phyloP scores from a whole-genome alignment of 64 coral and sea anemone species.

The Pocillopora damicornis region DNA sequence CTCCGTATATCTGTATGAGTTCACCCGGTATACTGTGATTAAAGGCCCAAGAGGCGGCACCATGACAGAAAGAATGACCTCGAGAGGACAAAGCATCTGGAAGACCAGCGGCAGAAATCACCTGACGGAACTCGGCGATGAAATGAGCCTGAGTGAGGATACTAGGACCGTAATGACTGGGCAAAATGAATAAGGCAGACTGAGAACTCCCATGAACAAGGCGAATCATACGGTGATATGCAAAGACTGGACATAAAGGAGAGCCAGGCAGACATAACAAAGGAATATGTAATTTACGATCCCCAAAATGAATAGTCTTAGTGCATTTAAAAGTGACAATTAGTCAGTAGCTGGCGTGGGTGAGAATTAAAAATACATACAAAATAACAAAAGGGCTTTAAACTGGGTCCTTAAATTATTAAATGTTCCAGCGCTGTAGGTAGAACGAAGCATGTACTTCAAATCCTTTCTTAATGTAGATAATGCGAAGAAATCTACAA shows the following conservation, averaged over 20 bases:
- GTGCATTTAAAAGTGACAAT: constrained; percentile 32
- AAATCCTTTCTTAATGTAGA: not conserved
- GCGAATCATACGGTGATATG: constrained; percentile 2
- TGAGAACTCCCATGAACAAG: not conserved
- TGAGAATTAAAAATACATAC: constrained; percentile 20
- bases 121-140: not conserved
- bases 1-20: constrained; percentile 43
- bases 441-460: not conserved
- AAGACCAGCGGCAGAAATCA: not conserved
- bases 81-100: not conserved
- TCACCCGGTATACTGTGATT: constrained; percentile 28
- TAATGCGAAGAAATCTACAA: not conserved
- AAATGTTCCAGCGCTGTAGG: constrained; percentile 28
- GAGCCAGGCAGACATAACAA: constrained; percentile 4
- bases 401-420: constrained; percentile 46
- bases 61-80: constrained; percentile 42
- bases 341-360: constrained; percentile 7
- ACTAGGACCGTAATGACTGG: not conserved
- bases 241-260: constrained; percentile 28
- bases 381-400: constrained; percentile 32
- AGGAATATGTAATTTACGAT: constrained; percentile 23
- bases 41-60: constrained; percentile 32
- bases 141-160: not conserved
- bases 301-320: constrained; percentile 42
- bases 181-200: constrained; percentile 10